phyloP scores from a whole-genome alignment of 2,113 vertebrate species.

The Geococcyx californianus region DNA sequence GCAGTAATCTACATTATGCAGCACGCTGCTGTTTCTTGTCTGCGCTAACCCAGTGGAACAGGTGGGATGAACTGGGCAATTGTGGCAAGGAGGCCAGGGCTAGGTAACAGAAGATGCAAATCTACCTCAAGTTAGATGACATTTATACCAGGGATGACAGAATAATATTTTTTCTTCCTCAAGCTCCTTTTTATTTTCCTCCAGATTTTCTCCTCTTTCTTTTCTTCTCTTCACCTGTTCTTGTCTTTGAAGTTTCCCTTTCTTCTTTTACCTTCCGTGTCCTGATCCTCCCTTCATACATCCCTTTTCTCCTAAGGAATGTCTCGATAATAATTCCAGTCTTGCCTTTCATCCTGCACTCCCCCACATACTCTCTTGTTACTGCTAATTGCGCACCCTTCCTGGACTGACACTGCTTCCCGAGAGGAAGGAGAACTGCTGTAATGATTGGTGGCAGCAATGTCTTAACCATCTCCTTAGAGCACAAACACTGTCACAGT shows the following conservation, averaged over 20 bases:
- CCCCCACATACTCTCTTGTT: conserved; percentile 32
- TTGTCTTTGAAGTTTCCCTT: background rate
- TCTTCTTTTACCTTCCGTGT: background rate
- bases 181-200: background rate
- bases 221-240: background rate
- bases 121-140: background rate
- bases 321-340: background rate
- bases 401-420: conserved; percentile 59
- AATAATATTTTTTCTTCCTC: background rate
- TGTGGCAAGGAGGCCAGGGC: background rate
- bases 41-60: background rate
- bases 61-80: background rate
- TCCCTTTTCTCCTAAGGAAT: background rate
- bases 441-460: conserved; percentile 65
- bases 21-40: background rate
- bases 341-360: conserved; percentile 11
- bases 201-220: background rate
- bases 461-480: conserved; percentile 64
- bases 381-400: conserved; percentile 56
- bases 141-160: fast-evolving
- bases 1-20: background rate
- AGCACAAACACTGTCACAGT: conserved; percentile 61
- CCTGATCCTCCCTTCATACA: background rate
- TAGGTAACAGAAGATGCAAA: background rate
- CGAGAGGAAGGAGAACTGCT: conserved; percentile 14